Conservation (phyloP, 2,113 vertebrate genomes). For the Speoplatyrhinus poulsoni region DNA sequence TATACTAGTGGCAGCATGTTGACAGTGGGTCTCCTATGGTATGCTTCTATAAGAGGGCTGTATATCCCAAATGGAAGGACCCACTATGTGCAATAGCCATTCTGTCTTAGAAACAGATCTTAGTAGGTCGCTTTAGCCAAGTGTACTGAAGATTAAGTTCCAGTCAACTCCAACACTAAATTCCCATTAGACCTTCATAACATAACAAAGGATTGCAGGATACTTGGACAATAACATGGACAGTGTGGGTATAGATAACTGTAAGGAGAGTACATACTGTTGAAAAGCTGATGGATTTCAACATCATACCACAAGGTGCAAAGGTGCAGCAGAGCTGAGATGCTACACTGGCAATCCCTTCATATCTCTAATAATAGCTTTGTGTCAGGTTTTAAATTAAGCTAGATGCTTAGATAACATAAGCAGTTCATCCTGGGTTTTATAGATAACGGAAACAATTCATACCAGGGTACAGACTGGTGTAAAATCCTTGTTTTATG, state of each 20-base stretch:
- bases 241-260: too few relatives aligned
- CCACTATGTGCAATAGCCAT: background rate
- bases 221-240: background rate
- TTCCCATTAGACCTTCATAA: background rate
- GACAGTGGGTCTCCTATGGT: background rate
- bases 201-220: background rate
- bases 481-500: background rate
- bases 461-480: background rate
- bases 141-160: background rate
- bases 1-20: background rate
- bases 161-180: background rate
- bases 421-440: background rate
- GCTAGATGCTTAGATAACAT: background rate
- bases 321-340: too few relatives aligned
- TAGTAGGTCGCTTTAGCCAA: background rate
- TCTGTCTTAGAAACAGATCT: background rate
- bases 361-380: background rate
- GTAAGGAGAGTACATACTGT: too few relatives aligned
- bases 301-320: too few relatives aligned
- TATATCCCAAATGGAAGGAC: background rate
- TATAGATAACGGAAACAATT: background rate
- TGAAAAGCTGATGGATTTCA: too few relatives aligned
- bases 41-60: background rate
- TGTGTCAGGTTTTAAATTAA: background rate
- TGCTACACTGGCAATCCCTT: background rate